Evolutionary conservation across 2,113 vertebrate species (phyloP), one percentile per base, ranked within the genome.

Genomic region (Pelmatolapia mariae): DNA sequence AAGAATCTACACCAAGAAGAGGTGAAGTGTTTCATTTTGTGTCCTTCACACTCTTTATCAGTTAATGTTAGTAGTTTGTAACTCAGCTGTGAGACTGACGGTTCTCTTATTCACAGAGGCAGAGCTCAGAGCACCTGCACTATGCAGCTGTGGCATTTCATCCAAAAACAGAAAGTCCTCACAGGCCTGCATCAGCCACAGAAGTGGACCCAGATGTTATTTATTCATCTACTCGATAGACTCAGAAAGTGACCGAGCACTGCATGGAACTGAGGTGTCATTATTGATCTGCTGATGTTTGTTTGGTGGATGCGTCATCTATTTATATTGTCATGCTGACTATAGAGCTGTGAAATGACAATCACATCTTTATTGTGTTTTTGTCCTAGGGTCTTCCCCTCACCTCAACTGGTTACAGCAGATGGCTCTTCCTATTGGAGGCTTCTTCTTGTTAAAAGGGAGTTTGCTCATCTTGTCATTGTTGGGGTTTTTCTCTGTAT

Each of bases 221-320:
- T n/a, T 88, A 86, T 24, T 26, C 86, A 54, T 26, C 66, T 8
- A 26, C 80, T 26, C 56, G 36, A 86, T 80, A 83, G 26, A 45
- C 5, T 63, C 9, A 7, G 59, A 33, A 63, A 63, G 6, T 36
- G 18, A 5, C 61, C 0, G 4, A 24, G 24, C 24, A 24, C 24
- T 24, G 24, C 24, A 24, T 24, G 24, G 24, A 24, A 24, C 24
- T 3, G 24, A 24, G 24, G 24, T 24, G 24, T 24, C 24, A 24
- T 24, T 24, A 24, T 24, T 24, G 24, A 24, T 24, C 24, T 24
- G 24, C 24, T 24, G 24, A 24, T 24, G 24, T 24, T 24, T 24
- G 24, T 24, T 24, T 24, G 24, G 24, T 24, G 24, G 24, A 24
- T 24, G 24, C 3, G 24, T 24, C 24, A 24, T 24, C 24, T 3